A percentile compares a stretch with the other conserved stretches of the same genome.
phyloP scores from a whole-genome alignment of 2,797 vertebrate genomes.

The Fistularia commersonii region DNA sequence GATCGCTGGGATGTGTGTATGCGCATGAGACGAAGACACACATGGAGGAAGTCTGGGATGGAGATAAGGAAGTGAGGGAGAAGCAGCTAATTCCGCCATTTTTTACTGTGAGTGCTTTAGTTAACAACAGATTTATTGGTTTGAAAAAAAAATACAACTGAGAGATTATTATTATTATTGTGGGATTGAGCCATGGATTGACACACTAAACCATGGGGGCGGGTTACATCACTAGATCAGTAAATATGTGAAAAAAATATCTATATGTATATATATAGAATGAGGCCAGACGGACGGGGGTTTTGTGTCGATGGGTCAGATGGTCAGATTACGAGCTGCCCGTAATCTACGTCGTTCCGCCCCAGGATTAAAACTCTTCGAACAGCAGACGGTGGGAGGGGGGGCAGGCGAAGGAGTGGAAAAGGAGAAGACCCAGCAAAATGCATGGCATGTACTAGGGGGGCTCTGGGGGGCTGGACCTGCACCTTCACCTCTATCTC shows the following conservation, averaged over 20 bases:
- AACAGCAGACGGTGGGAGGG: constrained; percentile 19
- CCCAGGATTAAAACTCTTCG: constrained; percentile 45
- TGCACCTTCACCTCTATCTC: too few species aligned
- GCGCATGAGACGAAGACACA: neutral
- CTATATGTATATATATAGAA: constrained; percentile 12
- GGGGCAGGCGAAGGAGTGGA: constrained; percentile 2
- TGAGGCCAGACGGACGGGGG: constrained; percentile 29
- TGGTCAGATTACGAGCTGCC: constrained; percentile 53
- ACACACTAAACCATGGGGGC: neutral
- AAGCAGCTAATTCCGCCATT: constrained; percentile 62
- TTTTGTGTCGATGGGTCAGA: constrained; percentile 61
- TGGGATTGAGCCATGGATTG: neutral
- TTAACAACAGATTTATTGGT: too few species aligned
- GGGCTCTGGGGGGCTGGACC: neutral
- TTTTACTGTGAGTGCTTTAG: too few species aligned
- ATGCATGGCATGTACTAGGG: constrained; percentile 16
- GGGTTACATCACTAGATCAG: constrained; percentile 48
- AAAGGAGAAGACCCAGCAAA: constrained; percentile 17
- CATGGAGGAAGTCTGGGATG: constrained; percentile 73
- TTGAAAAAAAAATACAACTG: too few species aligned
- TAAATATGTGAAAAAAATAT: constrained; percentile 17
- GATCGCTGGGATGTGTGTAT: constrained; percentile 32
- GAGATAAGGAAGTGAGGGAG: constrained; percentile 70
- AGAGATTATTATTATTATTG: too few species aligned
- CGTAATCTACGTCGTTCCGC: constrained; percentile 53